Percentiles rank a stretch among this genome's conserved stretches.
Conservation (phyloP, 2,888 invertebrate genomes). For the Lasioglossum lativentre region DNA sequence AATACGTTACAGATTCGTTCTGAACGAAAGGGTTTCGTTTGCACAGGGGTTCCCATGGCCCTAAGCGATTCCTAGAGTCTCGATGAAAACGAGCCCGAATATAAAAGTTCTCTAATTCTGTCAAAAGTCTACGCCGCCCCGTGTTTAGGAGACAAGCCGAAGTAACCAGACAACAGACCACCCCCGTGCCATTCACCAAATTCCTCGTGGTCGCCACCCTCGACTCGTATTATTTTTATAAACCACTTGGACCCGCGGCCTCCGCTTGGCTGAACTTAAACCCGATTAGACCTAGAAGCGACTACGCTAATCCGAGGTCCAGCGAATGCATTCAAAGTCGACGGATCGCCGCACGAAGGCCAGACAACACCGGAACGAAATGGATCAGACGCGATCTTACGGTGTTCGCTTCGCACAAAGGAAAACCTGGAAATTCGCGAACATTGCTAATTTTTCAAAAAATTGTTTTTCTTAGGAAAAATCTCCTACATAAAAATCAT, state of each 20-base stretch:
- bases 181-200: conserved; percentile 68
- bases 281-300: conserved; percentile 53
- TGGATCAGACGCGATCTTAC: neutral
- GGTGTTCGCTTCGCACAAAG: neutral
- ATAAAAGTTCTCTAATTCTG: conserved; percentile 76
- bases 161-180: conserved; percentile 75
- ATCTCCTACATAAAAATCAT: too few species aligned
- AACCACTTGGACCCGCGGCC: conserved; percentile 31
- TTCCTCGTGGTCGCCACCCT: conserved; percentile 32
- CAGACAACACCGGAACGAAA: neutral
- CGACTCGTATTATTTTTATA: conserved; percentile 63
- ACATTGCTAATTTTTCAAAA: neutral
- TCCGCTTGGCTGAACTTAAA: conserved; percentile 41
- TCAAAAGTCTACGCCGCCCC: conserved; percentile 74
- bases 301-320: conserved; percentile 45
- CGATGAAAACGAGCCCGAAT: conserved; percentile 59
- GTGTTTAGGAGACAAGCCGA: conserved; percentile 70
- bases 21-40: conserved; percentile 51
- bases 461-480: neutral
- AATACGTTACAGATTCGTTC: conserved; percentile 38
- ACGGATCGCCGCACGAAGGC: conserved; percentile 2
- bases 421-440: neutral
- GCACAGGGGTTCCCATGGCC: conserved; percentile 61
- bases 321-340: conserved; percentile 1
- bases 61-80: conserved; percentile 44